Percentiles rank a stretch among this genome's conserved stretches.
Evolutionary conservation across 2,888 invertebrate species (phyloP).

Genomic region (Eristalis arbustorum): DNA sequence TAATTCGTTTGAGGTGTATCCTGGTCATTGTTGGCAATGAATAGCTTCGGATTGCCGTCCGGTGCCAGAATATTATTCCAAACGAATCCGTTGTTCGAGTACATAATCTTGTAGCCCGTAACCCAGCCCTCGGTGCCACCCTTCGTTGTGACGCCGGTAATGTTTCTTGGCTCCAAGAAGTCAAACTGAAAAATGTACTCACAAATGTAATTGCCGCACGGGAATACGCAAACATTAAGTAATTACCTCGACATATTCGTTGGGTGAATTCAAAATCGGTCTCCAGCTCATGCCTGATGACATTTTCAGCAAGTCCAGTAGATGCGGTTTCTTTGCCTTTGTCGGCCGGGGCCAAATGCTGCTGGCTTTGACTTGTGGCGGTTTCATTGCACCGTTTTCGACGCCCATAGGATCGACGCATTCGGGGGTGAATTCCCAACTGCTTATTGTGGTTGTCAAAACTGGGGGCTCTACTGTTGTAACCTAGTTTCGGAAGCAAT

Average conservation of each 20-base stretch:
- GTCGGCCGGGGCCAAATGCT: constrained; percentile 76
- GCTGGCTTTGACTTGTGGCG: constrained; percentile 83
- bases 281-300: constrained; percentile 83
- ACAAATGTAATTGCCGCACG: not conserved
- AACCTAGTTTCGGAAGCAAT: not conserved
- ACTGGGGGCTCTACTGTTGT: constrained; percentile 11
- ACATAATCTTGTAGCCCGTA: constrained; percentile 86
- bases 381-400: constrained; percentile 83
- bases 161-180: constrained; percentile 87
- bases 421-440: constrained; percentile 74
- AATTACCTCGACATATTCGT: constrained; percentile 85
- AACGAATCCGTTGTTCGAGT: constrained; percentile 85
- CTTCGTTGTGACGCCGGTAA: constrained; percentile 89
- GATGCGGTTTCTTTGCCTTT: constrained; percentile 73
- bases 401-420: constrained; percentile 89
- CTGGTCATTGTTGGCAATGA: constrained; percentile 87
- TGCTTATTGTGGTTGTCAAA: constrained; percentile 48
- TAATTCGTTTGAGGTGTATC: constrained; percentile 83
- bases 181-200: constrained; percentile 82
- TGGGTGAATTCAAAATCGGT: constrained; percentile 85
- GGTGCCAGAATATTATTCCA: constrained; percentile 87
- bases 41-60: constrained; percentile 82
- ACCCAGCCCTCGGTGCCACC: constrained; percentile 88
- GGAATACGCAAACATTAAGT: not conserved
- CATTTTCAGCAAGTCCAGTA: constrained; percentile 77